These are phyloP conservation scores for Eulacestoma nigropectus DNA, from an alignment of 2,113 vertebrate genomes.

Conservation along the genomic window DNA sequence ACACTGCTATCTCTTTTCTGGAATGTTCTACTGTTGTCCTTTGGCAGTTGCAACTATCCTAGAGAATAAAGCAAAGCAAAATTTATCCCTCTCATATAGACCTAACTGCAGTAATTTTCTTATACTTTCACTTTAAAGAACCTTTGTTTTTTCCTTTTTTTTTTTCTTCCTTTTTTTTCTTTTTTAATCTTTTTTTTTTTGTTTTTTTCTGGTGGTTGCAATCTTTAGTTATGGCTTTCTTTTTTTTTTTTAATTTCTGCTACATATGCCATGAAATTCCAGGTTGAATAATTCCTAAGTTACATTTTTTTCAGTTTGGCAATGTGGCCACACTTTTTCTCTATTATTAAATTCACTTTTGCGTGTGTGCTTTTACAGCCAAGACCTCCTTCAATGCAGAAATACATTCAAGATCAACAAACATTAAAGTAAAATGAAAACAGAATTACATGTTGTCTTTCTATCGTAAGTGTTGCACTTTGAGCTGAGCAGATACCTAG, in stretches of 20 bases:
- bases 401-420: background rate
- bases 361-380: background rate
- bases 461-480: background rate
- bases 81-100: background rate
- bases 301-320: background rate
- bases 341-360: background rate
- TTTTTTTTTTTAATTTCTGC: background rate
- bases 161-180: too few species aligned
- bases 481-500: background rate
- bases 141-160: background rate
- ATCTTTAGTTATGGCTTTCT: background rate
- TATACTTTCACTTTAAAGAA: background rate
- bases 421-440: background rate
- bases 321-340: background rate
- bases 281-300: background rate
- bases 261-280: background rate
- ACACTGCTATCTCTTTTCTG: background rate
- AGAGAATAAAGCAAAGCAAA: background rate
- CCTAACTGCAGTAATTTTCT: background rate
- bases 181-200: background rate
- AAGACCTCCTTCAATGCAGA: background rate
- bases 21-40: background rate
- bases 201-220: background rate
- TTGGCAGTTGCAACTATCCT: background rate
- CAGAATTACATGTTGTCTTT: background rate